These are phyloP conservation scores for Schizothorax lantsangensis DNA, from an alignment of 2,797 vertebrate genomes.

Conservation along the genomic window DNA sequence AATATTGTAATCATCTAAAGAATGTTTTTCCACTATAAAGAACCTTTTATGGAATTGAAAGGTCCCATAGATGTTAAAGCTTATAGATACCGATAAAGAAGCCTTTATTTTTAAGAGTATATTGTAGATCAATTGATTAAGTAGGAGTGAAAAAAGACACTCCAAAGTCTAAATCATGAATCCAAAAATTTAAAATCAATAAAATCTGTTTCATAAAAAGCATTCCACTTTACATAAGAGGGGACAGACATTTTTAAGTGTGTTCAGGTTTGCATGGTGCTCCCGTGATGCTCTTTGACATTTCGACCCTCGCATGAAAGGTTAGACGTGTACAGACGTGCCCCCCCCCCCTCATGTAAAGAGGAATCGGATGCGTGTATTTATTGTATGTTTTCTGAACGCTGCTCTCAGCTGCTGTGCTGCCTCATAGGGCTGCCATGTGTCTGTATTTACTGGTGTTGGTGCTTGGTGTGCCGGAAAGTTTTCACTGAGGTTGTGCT, in stretches of 20 bases:
- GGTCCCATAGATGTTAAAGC: not conserved
- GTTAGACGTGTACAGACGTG: conserved; percentile 42
- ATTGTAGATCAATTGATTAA: not conserved
- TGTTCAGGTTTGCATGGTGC: conserved; percentile 42
- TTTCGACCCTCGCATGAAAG: conserved; percentile 54
- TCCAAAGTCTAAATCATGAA: not conserved
- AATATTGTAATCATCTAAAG: not conserved
- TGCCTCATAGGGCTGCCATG: conserved; percentile 62
- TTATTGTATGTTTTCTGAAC: conserved; percentile 55
- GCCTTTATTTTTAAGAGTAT: not conserved
- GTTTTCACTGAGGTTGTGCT: conserved; percentile 74
- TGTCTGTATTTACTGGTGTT: conserved; percentile 64
- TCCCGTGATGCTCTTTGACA: conserved; percentile 30
- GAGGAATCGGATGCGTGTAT: conserved; percentile 39
- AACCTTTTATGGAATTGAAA: not conserved
- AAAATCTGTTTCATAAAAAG: conserved; percentile 26
- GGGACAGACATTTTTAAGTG: not conserved
- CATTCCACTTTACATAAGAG: conserved; percentile 55
- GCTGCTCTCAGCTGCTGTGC: conserved; percentile 56
- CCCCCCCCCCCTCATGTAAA: conserved; percentile 52
- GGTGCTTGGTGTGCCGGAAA: conserved; percentile 68
- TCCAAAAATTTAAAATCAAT: not conserved
- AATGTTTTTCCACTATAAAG: not conserved
- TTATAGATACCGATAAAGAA: too few species aligned
- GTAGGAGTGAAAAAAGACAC: not conserved